Evolutionary conservation across 2,797 vertebrate genomes (phyloP).

Genomic region (Mus caroli): DNA sequence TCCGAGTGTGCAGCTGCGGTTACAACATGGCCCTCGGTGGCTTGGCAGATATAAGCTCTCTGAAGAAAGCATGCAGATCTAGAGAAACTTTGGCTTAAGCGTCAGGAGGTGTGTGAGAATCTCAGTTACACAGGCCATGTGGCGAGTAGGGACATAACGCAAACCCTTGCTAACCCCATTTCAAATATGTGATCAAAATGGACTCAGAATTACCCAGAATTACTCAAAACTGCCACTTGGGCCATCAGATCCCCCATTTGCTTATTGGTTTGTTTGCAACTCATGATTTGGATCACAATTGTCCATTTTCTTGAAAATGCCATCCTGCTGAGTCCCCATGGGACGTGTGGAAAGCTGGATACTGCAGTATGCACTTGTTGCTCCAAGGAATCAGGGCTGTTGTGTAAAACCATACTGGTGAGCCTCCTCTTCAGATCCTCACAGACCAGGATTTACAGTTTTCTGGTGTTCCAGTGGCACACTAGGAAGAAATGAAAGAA

Average conservation of each 20-base stretch:
- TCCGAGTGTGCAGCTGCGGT: background rate
- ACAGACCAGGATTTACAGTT: slow-evolving; percentile 94
- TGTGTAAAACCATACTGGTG: slow-evolving; percentile 47
- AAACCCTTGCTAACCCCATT: background rate
- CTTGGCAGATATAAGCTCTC: background rate
- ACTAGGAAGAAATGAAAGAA: slow-evolving; percentile 87
- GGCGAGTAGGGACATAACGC: background rate
- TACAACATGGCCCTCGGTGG: background rate
- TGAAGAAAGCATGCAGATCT: background rate
- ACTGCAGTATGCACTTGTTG: background rate
- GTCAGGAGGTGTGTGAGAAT: background rate
- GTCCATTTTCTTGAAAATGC: slow-evolving; percentile 6
- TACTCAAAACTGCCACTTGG: background rate
- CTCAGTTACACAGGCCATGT: background rate
- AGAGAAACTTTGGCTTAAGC: background rate
- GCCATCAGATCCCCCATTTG: background rate
- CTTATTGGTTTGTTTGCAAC: slow-evolving; percentile 39
- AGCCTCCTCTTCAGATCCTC: slow-evolving; percentile 88
- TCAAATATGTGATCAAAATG: slow-evolving; percentile 8
- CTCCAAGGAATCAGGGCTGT: rapidly evolving
- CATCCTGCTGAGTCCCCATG: background rate
- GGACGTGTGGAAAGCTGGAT: background rate
- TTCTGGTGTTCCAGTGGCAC: slow-evolving; percentile 90
- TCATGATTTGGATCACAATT: slow-evolving; percentile 27
- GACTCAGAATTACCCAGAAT: background rate